Conservation (phyloP, 2,888 invertebrate genomes). For the Acronicta alni region DNA sequence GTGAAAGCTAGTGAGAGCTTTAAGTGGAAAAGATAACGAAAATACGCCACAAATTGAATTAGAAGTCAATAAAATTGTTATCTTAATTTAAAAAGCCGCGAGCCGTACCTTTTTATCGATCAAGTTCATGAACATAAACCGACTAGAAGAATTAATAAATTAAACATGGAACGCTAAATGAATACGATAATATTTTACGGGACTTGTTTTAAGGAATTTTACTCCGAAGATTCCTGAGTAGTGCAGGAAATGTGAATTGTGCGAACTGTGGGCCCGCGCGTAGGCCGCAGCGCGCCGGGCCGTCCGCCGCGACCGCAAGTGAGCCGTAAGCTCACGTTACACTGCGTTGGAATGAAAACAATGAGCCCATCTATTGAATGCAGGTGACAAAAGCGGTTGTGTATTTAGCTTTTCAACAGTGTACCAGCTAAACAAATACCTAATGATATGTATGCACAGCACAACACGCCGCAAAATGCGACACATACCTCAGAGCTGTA, state of each 20-base stretch:
- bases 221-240: no score
- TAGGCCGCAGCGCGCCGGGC: constrained; percentile 42
- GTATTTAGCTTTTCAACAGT: constrained; percentile 54
- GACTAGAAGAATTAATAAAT: constrained; percentile 67
- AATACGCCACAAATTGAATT: constrained; percentile 74
- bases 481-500: constrained; percentile 37
- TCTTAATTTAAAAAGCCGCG: constrained; percentile 79
- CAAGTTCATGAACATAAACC: constrained; percentile 69
- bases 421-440: constrained; percentile 49
- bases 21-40: constrained; percentile 73
- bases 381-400: constrained; percentile 70
- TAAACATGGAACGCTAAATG: constrained; percentile 38
- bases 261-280: constrained; percentile 55
- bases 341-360: constrained; percentile 75
- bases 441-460: constrained; percentile 43
- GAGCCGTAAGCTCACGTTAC: constrained; percentile 74
- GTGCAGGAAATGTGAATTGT: constrained; percentile 48
- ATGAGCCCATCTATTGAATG: constrained; percentile 70
- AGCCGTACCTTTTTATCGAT: constrained; percentile 71
- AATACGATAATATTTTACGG: constrained; percentile 48
- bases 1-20: constrained; percentile 71
- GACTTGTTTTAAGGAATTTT: constrained; percentile 44
- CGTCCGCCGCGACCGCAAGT: constrained; percentile 68
- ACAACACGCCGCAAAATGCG: constrained; percentile 29
- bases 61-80: constrained; percentile 82